These are phyloP conservation scores for Leuciscus waleckii DNA, from an alignment of 2,797 vertebrate species.

Conservation along the genomic window DNA sequence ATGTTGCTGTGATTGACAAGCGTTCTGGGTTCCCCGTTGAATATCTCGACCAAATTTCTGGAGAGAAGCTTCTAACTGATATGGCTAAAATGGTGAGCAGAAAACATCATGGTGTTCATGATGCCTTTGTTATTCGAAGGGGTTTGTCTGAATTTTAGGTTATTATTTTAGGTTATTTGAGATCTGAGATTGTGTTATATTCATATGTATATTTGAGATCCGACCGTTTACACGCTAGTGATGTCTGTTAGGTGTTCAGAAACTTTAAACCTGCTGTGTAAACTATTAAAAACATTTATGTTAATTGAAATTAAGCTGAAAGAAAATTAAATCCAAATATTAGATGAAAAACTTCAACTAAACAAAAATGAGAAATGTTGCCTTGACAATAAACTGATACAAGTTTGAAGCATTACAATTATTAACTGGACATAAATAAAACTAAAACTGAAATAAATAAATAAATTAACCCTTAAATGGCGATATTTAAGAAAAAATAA, in stretches of 20 bases:
- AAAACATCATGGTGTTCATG: neutral
- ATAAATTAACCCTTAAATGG: too few relatives aligned
- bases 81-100: conserved; percentile 56
- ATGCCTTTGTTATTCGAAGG: neutral
- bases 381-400: too few relatives aligned
- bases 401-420: too few relatives aligned
- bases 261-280: neutral
- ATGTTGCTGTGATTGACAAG: conserved; percentile 43
- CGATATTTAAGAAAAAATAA: too few relatives aligned
- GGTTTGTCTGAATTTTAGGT: neutral
- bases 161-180: neutral
- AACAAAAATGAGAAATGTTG: too few relatives aligned
- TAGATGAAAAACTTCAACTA: too few relatives aligned
- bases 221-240: neutral
- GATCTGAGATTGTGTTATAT: neutral
- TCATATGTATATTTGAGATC: too few relatives aligned
- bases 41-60: conserved; percentile 29
- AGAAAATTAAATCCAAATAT: too few relatives aligned
- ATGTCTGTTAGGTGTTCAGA: neutral
- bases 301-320: too few relatives aligned
- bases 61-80: conserved; percentile 53
- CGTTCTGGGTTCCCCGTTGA: conserved; percentile 47
- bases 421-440: too few relatives aligned
- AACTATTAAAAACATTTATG: too few relatives aligned
- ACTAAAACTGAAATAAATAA: too few relatives aligned